Base-by-base conservation (phyloP, 1,140 invertebrate genomes). In the Drosophila insularis region DNA sequence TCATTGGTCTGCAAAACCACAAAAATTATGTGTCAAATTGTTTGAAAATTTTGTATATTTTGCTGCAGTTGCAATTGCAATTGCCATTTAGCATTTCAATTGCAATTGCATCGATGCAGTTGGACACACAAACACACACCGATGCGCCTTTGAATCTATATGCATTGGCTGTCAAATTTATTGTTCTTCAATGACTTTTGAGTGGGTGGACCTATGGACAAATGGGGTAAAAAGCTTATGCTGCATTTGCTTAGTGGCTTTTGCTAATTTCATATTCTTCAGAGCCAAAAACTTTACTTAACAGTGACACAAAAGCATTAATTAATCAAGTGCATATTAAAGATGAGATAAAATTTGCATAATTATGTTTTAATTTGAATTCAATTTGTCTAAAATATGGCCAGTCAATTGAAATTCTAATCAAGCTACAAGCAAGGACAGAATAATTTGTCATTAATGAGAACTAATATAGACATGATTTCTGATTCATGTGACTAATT, bases 221-320 rank as follows among this genome's bases (percentile, higher is more conserved):
- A 21, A 19, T 31, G 40, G 14, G 14, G 8, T 77, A 77, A 56
- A 62, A 59, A 70, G 61, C 62, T 58, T 71, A 63, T 87, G 75
- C 79, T 89, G 82, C 84, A 87, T 76, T 89, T 87, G 71, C 77
- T 87, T 71, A 69, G 82, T 72, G 82, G 79, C 87, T 87, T 87
- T 69, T 50, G 43, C 59, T 66, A 70, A 71, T 77, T 76, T 77
- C 50, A 55, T 43, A 21, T 50, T 63, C 55, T 37, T 56, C 40
- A 54, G 31, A 35, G 19, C 32, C 1, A 14, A 54, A 53, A 68
- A 68, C 64, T 59, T 64, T 46, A 68, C 5, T n/a, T 2, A 39
- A 74, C 72, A 68, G 71, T 74, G 71, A 37, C 19, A 17, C 21
- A 32, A 31, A 56, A 17, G n/a, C 54, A 56, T 14, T 50, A 21